Evolutionary conservation across 1,140 invertebrate genomes (phyloP).

Genomic region (Drosophila sucinea): DNA sequence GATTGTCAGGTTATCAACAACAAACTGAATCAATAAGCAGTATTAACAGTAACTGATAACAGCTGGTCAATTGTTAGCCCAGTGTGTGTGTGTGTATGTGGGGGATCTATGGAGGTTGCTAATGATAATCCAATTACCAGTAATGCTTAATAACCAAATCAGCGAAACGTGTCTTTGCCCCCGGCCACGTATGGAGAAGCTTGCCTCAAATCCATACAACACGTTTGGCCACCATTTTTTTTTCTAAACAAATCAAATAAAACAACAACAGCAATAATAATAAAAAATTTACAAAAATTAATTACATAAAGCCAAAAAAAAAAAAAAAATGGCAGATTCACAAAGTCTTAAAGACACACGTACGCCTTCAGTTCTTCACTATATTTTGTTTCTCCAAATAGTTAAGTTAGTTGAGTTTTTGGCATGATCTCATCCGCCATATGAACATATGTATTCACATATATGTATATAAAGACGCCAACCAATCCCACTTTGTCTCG

Average conservation of each 20-base stretch:
- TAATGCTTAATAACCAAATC: constrained; percentile 31
- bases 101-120: not conserved
- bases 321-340: constrained; percentile 9
- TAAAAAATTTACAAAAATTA: constrained; percentile 44
- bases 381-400: constrained; percentile 14
- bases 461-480: constrained; percentile 29
- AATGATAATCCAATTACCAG: constrained; percentile 12
- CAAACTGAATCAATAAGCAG: constrained; percentile 36
- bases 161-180: constrained; percentile 63
- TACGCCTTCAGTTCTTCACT: constrained; percentile 56
- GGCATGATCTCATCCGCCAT: constrained; percentile 51
- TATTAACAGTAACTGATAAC: constrained; percentile 28
- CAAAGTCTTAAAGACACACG: constrained; percentile 61
- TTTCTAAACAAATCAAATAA: constrained; percentile 33
- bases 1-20: not conserved
- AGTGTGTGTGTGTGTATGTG: not conserved
- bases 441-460: constrained; percentile 8
- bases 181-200: constrained; percentile 48
- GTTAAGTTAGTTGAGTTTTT: constrained; percentile 24
- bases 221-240: constrained; percentile 75
- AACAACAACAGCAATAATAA: constrained; percentile 26
- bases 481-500: constrained; percentile 51
- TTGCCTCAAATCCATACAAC: constrained; percentile 42
- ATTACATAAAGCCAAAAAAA: constrained; percentile 2
- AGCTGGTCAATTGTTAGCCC: constrained; percentile 10